Percentiles rank a stretch among this genome's conserved stretches.
These are phyloP conservation scores for Hippocampus guttulatus DNA, from an alignment of 2,113 vertebrate genomes.

Conservation along the genomic window DNA sequence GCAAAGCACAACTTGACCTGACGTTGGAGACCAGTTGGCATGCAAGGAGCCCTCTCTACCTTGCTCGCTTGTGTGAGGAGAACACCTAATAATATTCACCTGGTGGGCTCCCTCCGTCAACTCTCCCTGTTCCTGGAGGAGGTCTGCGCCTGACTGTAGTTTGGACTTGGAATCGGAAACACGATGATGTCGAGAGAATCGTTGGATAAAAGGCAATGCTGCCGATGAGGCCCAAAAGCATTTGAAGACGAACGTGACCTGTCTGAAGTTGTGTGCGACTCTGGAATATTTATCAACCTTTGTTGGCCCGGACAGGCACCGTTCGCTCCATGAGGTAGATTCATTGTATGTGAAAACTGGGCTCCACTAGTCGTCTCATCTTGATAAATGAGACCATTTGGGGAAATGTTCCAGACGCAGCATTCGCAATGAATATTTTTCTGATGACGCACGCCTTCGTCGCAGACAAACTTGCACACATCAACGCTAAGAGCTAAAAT, in stretches of 20 bases:
- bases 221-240: constrained; percentile 52
- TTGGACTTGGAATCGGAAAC: background rate
- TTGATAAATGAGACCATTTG: constrained; percentile 57
- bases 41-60: constrained; percentile 18
- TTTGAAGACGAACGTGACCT: constrained; percentile 55
- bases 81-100: constrained; percentile 25
- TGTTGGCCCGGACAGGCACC: constrained; percentile 43
- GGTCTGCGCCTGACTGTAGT: constrained; percentile 14
- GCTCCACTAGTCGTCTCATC: constrained; percentile 51
- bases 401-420: constrained; percentile 35
- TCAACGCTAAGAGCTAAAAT: constrained; percentile 20
- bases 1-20: constrained; percentile 5
- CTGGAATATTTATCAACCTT: constrained; percentile 55
- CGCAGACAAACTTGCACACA: constrained; percentile 11
- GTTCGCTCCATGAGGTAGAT: constrained; percentile 46
- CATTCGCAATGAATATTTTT: constrained; percentile 54
- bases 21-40: constrained; percentile 17
- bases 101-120: constrained; percentile 21
- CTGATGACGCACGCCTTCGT: constrained; percentile 27
- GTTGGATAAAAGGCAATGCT: constrained; percentile 49
- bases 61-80: constrained; percentile 4
- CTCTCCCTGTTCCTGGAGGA: background rate
- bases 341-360: constrained; percentile 42
- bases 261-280: constrained; percentile 46
- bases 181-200: constrained; percentile 35